A percentile compares a stretch with the other conserved stretches of the same genome.
These are phyloP conservation scores for Notodonta dromedarius DNA, from an alignment of 2,888 invertebrate species.

Conservation along the genomic window DNA sequence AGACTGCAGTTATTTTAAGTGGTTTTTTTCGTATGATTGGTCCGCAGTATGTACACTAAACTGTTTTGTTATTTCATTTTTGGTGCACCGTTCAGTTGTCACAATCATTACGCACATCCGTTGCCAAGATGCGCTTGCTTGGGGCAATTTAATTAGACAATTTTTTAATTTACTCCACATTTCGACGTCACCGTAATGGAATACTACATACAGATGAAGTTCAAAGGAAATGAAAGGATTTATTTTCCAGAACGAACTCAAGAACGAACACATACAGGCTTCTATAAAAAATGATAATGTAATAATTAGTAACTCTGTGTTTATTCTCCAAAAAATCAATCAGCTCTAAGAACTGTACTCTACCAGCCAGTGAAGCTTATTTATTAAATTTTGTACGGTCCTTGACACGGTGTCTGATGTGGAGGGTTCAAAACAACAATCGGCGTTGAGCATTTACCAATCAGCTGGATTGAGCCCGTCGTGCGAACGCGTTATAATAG, in stretches of 20 bases:
- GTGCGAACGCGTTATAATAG: constrained; percentile 83
- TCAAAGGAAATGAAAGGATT: constrained; percentile 13
- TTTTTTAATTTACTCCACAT: constrained; percentile 49
- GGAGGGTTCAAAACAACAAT: constrained; percentile 34
- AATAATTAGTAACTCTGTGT: no score
- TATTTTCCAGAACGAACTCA: neutral
- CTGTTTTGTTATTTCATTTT: constrained; percentile 37
- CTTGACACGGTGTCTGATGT: constrained; percentile 13
- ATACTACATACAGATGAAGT: constrained; percentile 34
- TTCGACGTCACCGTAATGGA: constrained; percentile 49
- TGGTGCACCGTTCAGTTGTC: constrained; percentile 49
- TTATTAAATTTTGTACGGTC: neutral
- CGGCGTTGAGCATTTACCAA: constrained; percentile 56
- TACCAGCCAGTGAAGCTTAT: neutral
- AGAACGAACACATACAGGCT: no score
- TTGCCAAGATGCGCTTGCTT: constrained; percentile 66
- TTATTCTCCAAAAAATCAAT: no score
- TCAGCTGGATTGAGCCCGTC: constrained; percentile 64
- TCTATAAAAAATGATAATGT: no score
- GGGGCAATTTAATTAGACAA: constrained; percentile 71
- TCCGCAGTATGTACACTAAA: constrained; percentile 11
- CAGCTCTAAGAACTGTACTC: no score
- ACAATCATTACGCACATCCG: constrained; percentile 74
- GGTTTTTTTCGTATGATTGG: constrained; percentile 17
- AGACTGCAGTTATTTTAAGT: neutral